Evolutionary conservation across 1,140 invertebrate genomes (phyloP), one percentile per base, ranked within the genome.

Genomic region (Brachystomella parvula): DNA sequence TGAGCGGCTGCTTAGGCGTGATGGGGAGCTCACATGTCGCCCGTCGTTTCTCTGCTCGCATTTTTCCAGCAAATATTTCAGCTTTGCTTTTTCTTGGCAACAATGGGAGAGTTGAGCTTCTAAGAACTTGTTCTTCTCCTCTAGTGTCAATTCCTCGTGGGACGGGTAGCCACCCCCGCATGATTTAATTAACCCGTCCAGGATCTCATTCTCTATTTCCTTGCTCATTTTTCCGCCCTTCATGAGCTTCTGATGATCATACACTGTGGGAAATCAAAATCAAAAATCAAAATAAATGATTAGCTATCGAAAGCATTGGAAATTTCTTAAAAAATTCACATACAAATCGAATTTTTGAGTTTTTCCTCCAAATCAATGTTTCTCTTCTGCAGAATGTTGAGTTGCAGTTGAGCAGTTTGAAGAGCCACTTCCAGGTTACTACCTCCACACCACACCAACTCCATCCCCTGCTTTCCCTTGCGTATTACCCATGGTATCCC

Each of bases 61-160:
- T 30, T 72, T 61, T 57, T 68, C 57, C 0, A 73, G 33, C 31
- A 62, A 21, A 17, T 19, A n/a, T 65, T 73, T 69, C 3, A 73
- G 47, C 59, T 60, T 56, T 1, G 72, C 72, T 26, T 73, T 73
- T 61, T 73, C 72, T 60, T 67, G 31, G 56, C 72, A 73, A 61
- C 72, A 71, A 28, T 73, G 64, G n/a, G 69, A 69, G 3, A 73
- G 47, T 35, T 69, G 72, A 19, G 32, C 56, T 60, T 73, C 72
- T 17, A 73, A 47, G 17, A 66, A 24, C 28, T 47, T 31, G 21
- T 70, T 30, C 53, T 73, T 73, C 58, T 73, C 71, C 33, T 68
- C 33, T 15, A 66, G 24, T 3, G 61, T 64, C 24, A 65, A 28
- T 57, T 47, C 58, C 9, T 70, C 66, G 24, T 64, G 56, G 12